A percentile compares a stretch with the other conserved stretches of the same genome.
phyloP scores from a whole-genome alignment of 1,140 invertebrate species.

The Drosophila asahinai region DNA sequence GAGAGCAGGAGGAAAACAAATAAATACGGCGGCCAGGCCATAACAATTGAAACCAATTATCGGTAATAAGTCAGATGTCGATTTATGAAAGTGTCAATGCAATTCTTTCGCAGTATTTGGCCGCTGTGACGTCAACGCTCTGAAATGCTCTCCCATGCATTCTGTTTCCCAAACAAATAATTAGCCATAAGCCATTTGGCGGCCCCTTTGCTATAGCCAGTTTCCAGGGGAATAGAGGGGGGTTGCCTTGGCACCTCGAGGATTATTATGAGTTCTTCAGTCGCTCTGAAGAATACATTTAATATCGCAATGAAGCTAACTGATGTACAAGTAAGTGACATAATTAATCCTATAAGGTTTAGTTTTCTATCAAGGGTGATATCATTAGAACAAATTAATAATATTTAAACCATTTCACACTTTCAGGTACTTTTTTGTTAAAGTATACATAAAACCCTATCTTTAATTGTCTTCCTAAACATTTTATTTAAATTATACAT shows the following conservation, averaged over 20 bases:
- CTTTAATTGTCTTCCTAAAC: too few species aligned
- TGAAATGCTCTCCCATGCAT: constrained; percentile 30
- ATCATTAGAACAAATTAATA: too few species aligned
- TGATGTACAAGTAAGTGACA: background rate
- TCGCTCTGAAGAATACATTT: background rate
- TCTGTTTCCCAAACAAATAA: constrained; percentile 71
- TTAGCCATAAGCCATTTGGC: constrained; percentile 64
- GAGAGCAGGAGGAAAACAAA: constrained; percentile 33
- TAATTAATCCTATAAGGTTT: background rate
- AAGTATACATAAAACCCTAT: too few species aligned
- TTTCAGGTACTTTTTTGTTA: too few species aligned
- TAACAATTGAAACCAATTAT: constrained; percentile 78
- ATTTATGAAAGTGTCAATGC: constrained; percentile 82
- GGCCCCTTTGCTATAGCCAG: constrained; percentile 23
- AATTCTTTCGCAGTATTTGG: constrained; percentile 49
- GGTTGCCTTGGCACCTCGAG: constrained; percentile 20
- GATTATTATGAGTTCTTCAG: constrained; percentile 1
- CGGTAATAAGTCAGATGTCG: constrained; percentile 74
- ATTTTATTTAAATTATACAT: too few species aligned
- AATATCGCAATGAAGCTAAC: background rate
- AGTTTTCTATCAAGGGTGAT: background rate
- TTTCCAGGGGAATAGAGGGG: constrained; percentile 6
- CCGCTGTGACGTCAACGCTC: constrained; percentile 64
- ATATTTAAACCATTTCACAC: too few species aligned
- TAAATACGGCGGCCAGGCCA: constrained; percentile 48